A percentile compares a stretch with the other conserved stretches of the same genome.
phyloP scores from a whole-genome alignment of 2,113 vertebrate genomes.

The Cricetomys ansorgei region DNA sequence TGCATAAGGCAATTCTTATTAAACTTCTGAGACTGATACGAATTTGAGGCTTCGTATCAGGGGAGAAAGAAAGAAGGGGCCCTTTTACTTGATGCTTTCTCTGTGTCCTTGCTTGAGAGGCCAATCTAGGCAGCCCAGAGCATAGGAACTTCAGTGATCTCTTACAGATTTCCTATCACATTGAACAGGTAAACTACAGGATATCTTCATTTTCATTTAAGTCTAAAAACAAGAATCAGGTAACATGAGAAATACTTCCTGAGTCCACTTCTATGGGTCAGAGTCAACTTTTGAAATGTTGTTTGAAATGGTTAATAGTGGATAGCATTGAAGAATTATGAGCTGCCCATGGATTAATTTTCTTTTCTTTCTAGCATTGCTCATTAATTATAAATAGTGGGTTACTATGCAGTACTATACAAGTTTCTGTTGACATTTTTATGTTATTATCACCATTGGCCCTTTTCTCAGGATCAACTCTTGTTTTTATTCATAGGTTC shows the following conservation, averaged over 20 bases:
- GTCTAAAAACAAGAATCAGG: conserved; percentile 13
- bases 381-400: not conserved
- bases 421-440: conserved; percentile 45
- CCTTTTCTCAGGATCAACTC: conserved; percentile 48
- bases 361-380: not conserved
- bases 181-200: not conserved
- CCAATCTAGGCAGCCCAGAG: not conserved
- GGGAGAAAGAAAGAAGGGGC: not conserved
- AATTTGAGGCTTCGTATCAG: not conserved
- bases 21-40: conserved; percentile 7
- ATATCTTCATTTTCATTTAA: not conserved
- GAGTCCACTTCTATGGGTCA: conserved; percentile 39
- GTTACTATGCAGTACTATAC: not conserved
- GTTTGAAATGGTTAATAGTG: not conserved
- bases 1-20: not conserved
- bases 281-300: conserved; percentile 75
- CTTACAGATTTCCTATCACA: not conserved
- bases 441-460: not conserved
- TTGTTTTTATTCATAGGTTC: conserved; percentile 86
- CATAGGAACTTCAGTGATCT: not conserved
- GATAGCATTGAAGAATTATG: conserved; percentile 57
- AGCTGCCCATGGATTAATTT: not conserved
- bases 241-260: conserved; percentile 11
- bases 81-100: conserved; percentile 7
- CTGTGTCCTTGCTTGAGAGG: not conserved